A percentile compares a stretch with the other conserved stretches of the same genome.
phyloP scores from a whole-genome alignment of 1,140 invertebrate genomes.

The Helicoverpa armigera region DNA sequence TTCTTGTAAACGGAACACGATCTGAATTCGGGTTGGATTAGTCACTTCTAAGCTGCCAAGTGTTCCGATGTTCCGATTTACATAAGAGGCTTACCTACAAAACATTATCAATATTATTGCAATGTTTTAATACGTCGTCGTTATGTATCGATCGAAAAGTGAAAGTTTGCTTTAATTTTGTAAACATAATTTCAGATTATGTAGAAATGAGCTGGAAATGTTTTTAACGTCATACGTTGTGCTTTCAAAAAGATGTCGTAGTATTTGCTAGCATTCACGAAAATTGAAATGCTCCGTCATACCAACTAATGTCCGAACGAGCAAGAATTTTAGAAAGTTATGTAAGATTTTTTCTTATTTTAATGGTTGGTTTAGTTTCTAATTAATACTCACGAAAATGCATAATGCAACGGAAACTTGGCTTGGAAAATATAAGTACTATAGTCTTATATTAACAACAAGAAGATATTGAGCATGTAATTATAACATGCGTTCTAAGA shows the following conservation, averaged over 20 bases:
- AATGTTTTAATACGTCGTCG: constrained; percentile 48
- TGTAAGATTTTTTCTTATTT: constrained; percentile 50
- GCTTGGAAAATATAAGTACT: not conserved
- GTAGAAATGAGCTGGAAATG: constrained; percentile 3
- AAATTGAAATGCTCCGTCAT: constrained; percentile 46
- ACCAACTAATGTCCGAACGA: constrained; percentile 39
- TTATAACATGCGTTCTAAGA: too few species aligned
- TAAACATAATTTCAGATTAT: constrained; percentile 37
- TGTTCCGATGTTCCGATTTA: constrained; percentile 58
- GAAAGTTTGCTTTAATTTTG: constrained; percentile 52
- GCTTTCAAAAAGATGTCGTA: constrained; percentile 35
- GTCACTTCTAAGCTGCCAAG: constrained; percentile 63
- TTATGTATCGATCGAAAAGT: constrained; percentile 33
- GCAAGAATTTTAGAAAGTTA: constrained; percentile 50
- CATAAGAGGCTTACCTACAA: constrained; percentile 64
- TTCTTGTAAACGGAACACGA: constrained; percentile 68
- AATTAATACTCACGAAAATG: constrained; percentile 38
- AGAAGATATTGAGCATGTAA: too few species aligned
- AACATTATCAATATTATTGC: constrained; percentile 60
- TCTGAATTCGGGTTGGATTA: constrained; percentile 71
- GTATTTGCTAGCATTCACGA: constrained; percentile 21
- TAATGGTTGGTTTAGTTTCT: constrained; percentile 39
- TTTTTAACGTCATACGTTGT: not conserved
- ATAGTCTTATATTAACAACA: not conserved
- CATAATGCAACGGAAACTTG: constrained; percentile 20